phyloP scores from a whole-genome alignment of 1,140 invertebrate genomes.

The Drosophila nigromelanica region DNA sequence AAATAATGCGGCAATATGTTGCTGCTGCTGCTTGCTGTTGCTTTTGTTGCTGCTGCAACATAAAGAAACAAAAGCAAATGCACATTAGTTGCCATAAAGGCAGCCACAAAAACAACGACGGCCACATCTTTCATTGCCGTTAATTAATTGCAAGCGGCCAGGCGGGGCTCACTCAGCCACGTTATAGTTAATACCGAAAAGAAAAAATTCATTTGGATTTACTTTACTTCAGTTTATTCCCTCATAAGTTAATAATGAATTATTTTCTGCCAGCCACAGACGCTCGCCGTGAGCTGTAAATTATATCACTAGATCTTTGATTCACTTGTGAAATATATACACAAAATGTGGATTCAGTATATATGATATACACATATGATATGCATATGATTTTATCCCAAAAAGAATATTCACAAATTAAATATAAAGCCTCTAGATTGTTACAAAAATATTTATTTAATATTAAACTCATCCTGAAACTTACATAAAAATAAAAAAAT shows the following conservation, averaged over 20 bases:
- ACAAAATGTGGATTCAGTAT: too few relatives aligned
- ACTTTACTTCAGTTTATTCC: slow-evolving; percentile 21
- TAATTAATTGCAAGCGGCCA: slow-evolving; percentile 76
- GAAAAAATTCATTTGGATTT: slow-evolving; percentile 29
- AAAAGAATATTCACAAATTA: too few relatives aligned
- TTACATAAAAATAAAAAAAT: too few relatives aligned
- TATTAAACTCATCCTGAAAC: too few relatives aligned
- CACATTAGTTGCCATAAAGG: slow-evolving; percentile 71
- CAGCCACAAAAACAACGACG: slow-evolving; percentile 25
- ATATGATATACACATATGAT: too few relatives aligned
- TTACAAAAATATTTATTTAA: too few relatives aligned
- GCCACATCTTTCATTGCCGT: slow-evolving; percentile 73
- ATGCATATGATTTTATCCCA: too few relatives aligned
- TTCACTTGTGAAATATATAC: neutral
- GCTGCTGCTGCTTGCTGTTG: slow-evolving; percentile 20
- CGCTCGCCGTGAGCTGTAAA: neutral
- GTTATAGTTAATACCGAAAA: slow-evolving; percentile 30
- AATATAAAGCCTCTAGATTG: too few relatives aligned
- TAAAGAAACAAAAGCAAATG: slow-evolving; percentile 49
- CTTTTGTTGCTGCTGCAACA: slow-evolving; percentile 46
- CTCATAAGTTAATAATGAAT: slow-evolving; percentile 41
- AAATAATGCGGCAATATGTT: slow-evolving; percentile 60
- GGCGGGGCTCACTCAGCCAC: slow-evolving; percentile 46
- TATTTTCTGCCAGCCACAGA: slow-evolving; percentile 30
- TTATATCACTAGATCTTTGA: slow-evolving; percentile 1